Evolutionary conservation across 2,797 vertebrate genomes (phyloP).

Genomic region (Myotis daubentonii): DNA sequence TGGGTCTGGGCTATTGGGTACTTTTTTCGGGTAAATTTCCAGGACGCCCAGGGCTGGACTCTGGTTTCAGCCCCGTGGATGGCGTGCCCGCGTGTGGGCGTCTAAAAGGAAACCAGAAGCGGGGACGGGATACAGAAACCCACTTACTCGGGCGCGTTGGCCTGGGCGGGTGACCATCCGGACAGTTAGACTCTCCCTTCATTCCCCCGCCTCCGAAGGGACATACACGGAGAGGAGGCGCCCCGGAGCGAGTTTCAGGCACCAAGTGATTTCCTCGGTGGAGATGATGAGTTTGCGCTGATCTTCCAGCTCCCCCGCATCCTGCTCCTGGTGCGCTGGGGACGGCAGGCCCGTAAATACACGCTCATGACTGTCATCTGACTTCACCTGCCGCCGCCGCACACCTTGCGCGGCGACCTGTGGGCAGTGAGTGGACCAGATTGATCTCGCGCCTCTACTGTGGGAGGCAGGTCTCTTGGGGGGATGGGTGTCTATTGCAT

Average conservation of each 20-base stretch:
- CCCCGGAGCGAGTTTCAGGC: constrained; percentile 35
- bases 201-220: not conserved
- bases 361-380: constrained; percentile 58
- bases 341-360: constrained; percentile 60
- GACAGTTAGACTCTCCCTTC: not conserved
- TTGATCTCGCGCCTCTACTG: not conserved
- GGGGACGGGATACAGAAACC: constrained; percentile 28
- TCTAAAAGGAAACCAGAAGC: constrained; percentile 63
- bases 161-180: not conserved
- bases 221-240: not conserved
- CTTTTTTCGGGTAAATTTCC: not conserved
- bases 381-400: constrained; percentile 58
- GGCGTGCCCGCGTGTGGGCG: constrained; percentile 58
- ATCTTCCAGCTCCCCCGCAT: not conserved
- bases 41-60: not conserved
- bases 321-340: not conserved
- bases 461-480: not conserved
- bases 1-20: not conserved
- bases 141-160: constrained; percentile 2
- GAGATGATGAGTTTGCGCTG: constrained; percentile 11
- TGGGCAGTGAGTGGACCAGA: not conserved
- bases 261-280: not conserved
- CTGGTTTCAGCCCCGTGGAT: not conserved
- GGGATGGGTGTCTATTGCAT: constrained; percentile 4
- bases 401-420: not conserved